These are phyloP conservation scores for Rostratula benghalensis DNA, from an alignment of 2,113 vertebrate genomes.

Conservation along the genomic window DNA sequence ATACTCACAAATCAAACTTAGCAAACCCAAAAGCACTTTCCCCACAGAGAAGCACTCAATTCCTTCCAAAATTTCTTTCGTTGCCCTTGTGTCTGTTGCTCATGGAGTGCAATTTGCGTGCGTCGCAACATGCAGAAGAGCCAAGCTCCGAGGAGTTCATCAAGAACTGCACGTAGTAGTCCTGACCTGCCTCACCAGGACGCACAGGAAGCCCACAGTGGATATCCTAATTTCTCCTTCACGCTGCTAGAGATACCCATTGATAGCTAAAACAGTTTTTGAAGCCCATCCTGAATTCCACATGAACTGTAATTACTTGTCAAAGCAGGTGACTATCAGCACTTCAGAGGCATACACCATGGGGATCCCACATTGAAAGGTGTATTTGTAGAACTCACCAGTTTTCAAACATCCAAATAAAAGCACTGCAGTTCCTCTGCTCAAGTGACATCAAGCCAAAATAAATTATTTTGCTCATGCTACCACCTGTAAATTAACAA, in stretches of 20 bases:
- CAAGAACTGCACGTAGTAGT: not conserved
- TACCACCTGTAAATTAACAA: not conserved
- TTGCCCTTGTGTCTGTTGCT: not conserved
- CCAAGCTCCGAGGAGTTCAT: not conserved
- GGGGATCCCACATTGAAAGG: not conserved
- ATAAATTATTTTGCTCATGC: not conserved
- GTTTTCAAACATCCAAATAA: not conserved
- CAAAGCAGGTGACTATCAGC: not conserved
- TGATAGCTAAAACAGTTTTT: not conserved
- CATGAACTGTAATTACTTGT: not conserved
- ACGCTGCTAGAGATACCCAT: fast-evolving
- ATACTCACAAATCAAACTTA: not conserved
- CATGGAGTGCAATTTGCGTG: not conserved
- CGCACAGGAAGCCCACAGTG: not conserved
- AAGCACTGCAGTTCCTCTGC: not conserved
- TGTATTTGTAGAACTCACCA: not conserved
- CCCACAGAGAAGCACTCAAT: not conserved
- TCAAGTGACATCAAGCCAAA: not conserved
- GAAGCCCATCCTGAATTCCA: not conserved
- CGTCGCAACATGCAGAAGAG: not conserved
- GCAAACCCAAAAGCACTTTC: not conserved
- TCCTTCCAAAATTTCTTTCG: not conserved
- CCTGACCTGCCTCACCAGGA: not conserved
- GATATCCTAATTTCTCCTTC: not conserved
- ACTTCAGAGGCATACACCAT: not conserved